phyloP scores from a whole-genome alignment of 23 tunicate genomes.

The Styela clava region DNA sequence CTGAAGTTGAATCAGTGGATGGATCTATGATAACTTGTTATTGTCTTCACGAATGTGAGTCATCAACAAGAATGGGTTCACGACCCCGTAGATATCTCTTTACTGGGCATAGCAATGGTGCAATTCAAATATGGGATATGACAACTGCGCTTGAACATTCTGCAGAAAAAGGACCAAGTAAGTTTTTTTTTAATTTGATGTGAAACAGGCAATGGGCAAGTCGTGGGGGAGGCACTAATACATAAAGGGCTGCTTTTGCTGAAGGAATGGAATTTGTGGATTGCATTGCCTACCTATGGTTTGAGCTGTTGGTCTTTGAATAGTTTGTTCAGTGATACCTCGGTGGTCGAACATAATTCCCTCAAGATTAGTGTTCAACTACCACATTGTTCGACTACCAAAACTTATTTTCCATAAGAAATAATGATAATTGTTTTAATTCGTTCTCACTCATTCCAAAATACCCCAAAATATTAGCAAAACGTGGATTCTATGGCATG shows the following conservation, averaged over 20 bases:
- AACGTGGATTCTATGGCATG: no score
- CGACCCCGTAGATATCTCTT: constrained; percentile 81
- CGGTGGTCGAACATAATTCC: no score
- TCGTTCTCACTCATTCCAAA: no score
- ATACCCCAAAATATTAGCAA: no score
- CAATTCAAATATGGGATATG: constrained; percentile 97
- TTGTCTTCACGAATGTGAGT: constrained; percentile 90
- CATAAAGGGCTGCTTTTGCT: not conserved
- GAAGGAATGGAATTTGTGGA: not conserved
- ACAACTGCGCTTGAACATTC: constrained; percentile 70
- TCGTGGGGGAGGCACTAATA: no score
- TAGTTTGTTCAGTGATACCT: no score
- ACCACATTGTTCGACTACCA: no score
- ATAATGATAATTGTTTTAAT: no score
- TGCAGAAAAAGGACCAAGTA: constrained; percentile 35
- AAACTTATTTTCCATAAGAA: no score
- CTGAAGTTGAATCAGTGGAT: constrained; percentile 79
- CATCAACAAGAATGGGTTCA: constrained; percentile 91
- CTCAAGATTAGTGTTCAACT: no score
- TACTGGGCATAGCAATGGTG: constrained; percentile 89
- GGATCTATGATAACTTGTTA: constrained; percentile 74
- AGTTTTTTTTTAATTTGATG: not conserved
- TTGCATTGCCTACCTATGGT: not conserved
- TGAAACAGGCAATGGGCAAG: not conserved
- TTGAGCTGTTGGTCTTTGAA: no score